phyloP scores from a whole-genome alignment of 2,797 vertebrate species.

The Apodemus agrarius region DNA sequence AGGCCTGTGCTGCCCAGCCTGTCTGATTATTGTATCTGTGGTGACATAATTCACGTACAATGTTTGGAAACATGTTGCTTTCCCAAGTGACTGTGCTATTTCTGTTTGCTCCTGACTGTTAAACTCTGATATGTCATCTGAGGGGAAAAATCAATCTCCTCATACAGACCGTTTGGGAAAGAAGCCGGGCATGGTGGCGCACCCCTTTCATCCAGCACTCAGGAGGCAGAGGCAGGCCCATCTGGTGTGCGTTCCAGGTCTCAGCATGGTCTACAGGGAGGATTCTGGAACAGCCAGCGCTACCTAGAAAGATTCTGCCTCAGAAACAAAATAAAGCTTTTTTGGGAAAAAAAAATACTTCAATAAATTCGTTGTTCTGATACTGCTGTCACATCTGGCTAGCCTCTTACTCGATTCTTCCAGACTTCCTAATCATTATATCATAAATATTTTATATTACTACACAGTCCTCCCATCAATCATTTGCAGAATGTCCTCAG shows the following conservation, averaged over 20 bases:
- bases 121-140: background rate
- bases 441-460: constrained; percentile 71
- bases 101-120: constrained; percentile 22
- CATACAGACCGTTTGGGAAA: constrained; percentile 49
- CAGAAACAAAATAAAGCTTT: constrained; percentile 35
- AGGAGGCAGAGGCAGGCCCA: background rate
- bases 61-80: background rate
- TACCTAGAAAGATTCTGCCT: background rate
- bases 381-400: constrained; percentile 30
- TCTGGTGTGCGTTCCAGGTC: background rate
- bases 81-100: background rate
- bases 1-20: background rate
- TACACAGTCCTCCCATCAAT: constrained; percentile 57
- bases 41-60: background rate
- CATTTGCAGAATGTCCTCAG: constrained; percentile 68
- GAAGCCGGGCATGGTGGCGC: background rate
- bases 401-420: constrained; percentile 56
- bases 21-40: background rate
- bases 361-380: constrained; percentile 55
- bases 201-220: background rate
- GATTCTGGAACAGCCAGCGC: background rate
- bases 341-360: constrained; percentile 40
- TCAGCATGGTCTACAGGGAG: background rate
- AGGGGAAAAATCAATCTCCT: constrained; percentile 40
- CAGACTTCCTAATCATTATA: constrained; percentile 66